phyloP scores from a whole-genome alignment of 2,113 vertebrate species.

The Hippocampus zosterae region DNA sequence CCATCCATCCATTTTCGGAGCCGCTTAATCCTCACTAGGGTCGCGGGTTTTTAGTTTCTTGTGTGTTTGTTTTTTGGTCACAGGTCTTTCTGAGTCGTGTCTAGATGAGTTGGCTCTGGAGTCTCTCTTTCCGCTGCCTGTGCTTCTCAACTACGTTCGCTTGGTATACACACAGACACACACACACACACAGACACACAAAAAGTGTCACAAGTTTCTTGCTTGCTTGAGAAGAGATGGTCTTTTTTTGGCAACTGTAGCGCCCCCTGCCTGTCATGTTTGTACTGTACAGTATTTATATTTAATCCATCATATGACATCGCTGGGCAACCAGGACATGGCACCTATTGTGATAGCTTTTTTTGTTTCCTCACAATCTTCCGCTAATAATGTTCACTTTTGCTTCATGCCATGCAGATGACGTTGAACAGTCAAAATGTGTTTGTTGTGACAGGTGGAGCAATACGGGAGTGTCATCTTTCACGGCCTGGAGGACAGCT shows the following conservation, averaged over 20 bases:
- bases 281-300: not conserved
- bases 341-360: not conserved
- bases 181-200: not conserved
- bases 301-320: not conserved
- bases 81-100: conserved; percentile 85
- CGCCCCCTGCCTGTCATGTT: not conserved
- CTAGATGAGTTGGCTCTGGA: conserved; percentile 85
- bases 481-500: conserved; percentile 91
- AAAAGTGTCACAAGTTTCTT: not conserved
- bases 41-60: not conserved
- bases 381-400: not conserved
- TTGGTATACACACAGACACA: conserved; percentile 73
- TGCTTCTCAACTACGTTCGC: conserved; percentile 90
- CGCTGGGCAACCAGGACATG: not conserved
- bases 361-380: no score
- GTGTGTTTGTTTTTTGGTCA: conserved; percentile 21
- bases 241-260: not conserved
- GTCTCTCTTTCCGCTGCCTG: conserved; percentile 85
- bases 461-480: conserved; percentile 92
- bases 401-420: not conserved
- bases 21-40: no score
- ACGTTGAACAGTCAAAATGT: not conserved
- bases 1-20: no score
- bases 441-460: conserved; percentile 76
- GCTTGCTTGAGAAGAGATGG: not conserved